Percentiles rank a stretch among this genome's conserved stretches.
These are phyloP conservation scores for Cisticola juncidis DNA, from an alignment of 2,113 vertebrate species.

Conservation along the genomic window DNA sequence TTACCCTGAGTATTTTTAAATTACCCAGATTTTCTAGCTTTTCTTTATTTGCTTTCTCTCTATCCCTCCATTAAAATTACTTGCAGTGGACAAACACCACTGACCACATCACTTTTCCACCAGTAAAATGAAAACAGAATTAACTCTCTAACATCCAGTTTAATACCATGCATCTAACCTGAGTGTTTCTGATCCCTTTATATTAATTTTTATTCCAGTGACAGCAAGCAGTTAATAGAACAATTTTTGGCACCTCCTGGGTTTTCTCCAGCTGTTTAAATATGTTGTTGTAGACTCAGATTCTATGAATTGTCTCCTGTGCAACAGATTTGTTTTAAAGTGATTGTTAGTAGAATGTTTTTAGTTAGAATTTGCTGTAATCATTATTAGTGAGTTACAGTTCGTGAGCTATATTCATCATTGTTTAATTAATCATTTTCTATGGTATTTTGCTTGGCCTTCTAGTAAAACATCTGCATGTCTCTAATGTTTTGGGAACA, in stretches of 20 bases:
- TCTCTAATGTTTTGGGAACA: neutral
- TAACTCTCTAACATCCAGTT: neutral
- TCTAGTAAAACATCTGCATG: neutral
- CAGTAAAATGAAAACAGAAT: neutral
- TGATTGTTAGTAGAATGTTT: constrained; percentile 58
- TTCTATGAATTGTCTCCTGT: constrained; percentile 49
- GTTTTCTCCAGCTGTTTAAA: constrained; percentile 69
- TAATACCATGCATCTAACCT: neutral
- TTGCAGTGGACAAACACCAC: neutral
- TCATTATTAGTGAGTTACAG: constrained; percentile 31
- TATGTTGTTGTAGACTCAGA: constrained; percentile 32
- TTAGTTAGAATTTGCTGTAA: constrained; percentile 37
- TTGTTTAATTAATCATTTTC: constrained; percentile 38
- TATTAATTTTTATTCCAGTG: constrained; percentile 53
- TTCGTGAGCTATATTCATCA: constrained; percentile 17
- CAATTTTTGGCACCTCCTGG: constrained; percentile 24
- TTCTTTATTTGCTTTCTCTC: neutral
- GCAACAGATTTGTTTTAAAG: constrained; percentile 61
- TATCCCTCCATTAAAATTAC: neutral
- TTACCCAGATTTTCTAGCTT: neutral
- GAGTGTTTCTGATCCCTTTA: neutral
- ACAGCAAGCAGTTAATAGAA: constrained; percentile 39
- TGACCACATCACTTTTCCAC: neutral
- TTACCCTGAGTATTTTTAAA: neutral
- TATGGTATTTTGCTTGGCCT: neutral